Base-by-base conservation (phyloP, 2,797 vertebrate genomes). In the Syngnathus rostellatus region DNA sequence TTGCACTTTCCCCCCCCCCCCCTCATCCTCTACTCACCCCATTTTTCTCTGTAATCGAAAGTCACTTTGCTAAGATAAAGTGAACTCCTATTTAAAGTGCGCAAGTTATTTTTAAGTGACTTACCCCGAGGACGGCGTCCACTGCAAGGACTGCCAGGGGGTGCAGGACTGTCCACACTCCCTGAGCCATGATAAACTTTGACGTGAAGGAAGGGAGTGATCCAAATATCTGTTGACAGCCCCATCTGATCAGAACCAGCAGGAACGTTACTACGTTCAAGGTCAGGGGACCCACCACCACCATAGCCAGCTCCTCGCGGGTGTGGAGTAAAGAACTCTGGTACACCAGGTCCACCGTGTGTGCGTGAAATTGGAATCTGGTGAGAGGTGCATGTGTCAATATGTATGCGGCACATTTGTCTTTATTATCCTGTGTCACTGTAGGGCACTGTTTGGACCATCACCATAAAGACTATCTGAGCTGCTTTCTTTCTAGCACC, bases 111-210 rank as follows among this genome's bases (percentile, higher is more conserved):
- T 94, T 94, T 87, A 88, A 92, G 91, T 93, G 94, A 98, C 97
- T 98, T 96, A 98, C 95, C 96, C 96, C 94, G 83, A 98, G 95
- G 94, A 94, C 54, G 77, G 86, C 87, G 88, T 98, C 95, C 90
- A 98, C 94, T 87, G 92, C 67, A 78, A 97, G 94, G 87, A 97
- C 92, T 12, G 94, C 95, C 93, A 95, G 89, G 82, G 96, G 96
- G 93, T 98, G 92, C 73, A 98, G 90, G 86, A 95, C 86, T 91
- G 95, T 95, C 96, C 97, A 98, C 87, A 95, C 89, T 86, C 92
- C 95, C 92, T 94, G 88, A 89, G 92, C 90, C 88, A 94, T 95
- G 94, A 98, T 95, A 89, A 95, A 90, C 90, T 95, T 95, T 95
- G 96, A 98, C 95, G 94, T 92, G 92, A 94, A 92, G 85, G 92